Percentiles rank a stretch among this genome's conserved stretches.
Evolutionary conservation across 1,140 invertebrate genomes (phyloP).

Genomic region (Colletes gigas): DNA sequence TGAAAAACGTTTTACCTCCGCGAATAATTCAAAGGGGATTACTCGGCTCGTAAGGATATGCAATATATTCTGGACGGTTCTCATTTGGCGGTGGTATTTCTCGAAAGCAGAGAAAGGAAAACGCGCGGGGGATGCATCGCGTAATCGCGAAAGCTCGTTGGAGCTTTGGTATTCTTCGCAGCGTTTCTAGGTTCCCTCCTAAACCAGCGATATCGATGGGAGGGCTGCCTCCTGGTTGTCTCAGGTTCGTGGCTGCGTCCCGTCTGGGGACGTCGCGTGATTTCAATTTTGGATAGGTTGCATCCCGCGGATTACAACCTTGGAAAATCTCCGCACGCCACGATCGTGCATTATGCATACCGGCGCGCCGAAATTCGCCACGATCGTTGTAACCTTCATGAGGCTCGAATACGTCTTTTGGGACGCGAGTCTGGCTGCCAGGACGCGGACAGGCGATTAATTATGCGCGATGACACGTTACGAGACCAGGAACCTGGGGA

Average conservation of each 20-base stretch:
- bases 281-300: constrained; percentile 56
- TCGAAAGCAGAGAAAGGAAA: no score
- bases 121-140: no score
- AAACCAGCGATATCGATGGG: constrained; percentile 47
- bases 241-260: not conserved
- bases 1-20: no score
- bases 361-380: no score
- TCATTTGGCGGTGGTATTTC: no score
- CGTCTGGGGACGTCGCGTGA: constrained; percentile 40
- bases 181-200: constrained; percentile 27
- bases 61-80: no score
- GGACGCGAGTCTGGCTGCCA: not conserved
- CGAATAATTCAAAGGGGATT: no score
- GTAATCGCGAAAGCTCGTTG: not conserved
- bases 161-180: constrained; percentile 1
- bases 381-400: constrained; percentile 53
- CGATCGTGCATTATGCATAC: constrained; percentile 24
- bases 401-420: constrained; percentile 17
- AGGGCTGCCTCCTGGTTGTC: not conserved
- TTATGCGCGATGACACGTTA: not conserved
- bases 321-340: constrained; percentile 29
- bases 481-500: not conserved
- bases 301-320: constrained; percentile 30
- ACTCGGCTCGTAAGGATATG: no score
- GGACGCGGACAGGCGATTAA: not conserved